These are phyloP conservation scores for Nyctalus aviator DNA, from an alignment of 2,797 vertebrate species.

Conservation along the genomic window DNA sequence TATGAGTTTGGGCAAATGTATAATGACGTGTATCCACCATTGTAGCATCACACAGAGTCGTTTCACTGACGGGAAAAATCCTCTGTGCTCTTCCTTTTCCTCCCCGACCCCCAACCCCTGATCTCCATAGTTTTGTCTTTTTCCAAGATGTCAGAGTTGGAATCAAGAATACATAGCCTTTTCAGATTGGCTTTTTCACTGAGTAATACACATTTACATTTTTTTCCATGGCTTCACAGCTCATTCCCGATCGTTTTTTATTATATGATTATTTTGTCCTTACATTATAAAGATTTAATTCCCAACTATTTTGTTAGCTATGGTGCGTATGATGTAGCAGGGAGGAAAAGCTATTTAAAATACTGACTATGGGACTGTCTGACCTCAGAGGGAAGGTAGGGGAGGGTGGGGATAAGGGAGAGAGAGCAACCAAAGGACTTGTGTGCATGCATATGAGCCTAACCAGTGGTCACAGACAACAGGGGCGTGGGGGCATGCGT, in stretches of 20 bases:
- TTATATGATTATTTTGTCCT: slow-evolving; percentile 19
- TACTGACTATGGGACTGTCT: too few species aligned
- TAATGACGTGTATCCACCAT: neutral
- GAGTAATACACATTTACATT: neutral
- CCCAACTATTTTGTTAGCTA: neutral
- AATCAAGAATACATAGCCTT: neutral
- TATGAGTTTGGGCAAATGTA: neutral
- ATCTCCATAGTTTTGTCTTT: neutral
- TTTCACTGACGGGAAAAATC: neutral
- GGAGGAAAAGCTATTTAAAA: neutral
- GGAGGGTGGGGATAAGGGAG: too few species aligned
- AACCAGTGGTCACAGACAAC: too few species aligned
- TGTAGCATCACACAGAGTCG: neutral
- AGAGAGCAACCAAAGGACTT: too few species aligned
- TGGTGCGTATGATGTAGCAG: neutral
- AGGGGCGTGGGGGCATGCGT: too few species aligned
- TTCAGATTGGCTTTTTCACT: slow-evolving; percentile 3
- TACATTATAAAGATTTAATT: slow-evolving; percentile 6
- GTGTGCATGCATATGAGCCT: too few species aligned
- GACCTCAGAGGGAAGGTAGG: too few species aligned
- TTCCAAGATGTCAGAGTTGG: neutral
- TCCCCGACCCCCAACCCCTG: neutral
- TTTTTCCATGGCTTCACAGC: neutral
- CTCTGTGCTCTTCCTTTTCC: neutral
- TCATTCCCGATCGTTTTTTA: slow-evolving; percentile 22